These are phyloP conservation scores for Aplocera efformata DNA, from an alignment of 2,888 invertebrate genomes.

Conservation along the genomic window DNA sequence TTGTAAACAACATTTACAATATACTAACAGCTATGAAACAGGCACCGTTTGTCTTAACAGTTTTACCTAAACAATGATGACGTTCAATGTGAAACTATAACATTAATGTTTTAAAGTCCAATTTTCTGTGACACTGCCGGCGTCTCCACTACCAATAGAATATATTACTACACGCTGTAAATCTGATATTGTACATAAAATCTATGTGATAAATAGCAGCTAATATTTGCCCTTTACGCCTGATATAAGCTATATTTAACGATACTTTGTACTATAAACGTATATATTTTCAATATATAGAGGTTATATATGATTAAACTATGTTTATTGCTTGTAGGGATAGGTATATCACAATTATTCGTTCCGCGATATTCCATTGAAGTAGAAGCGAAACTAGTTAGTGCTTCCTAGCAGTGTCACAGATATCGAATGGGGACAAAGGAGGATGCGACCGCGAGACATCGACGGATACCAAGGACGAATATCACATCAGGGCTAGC, in stretches of 20 bases:
- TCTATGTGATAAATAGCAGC: slow-evolving; percentile 11
- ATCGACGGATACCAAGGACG: slow-evolving; percentile 10
- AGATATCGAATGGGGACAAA: slow-evolving; percentile 11
- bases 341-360: slow-evolving; percentile 15
- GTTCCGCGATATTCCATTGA: slow-evolving; percentile 11
- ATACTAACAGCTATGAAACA: too few relatives aligned
- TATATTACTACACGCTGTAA: slow-evolving; percentile 7
- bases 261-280: slow-evolving; percentile 22
- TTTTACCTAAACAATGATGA: slow-evolving; percentile 14
- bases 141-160: background rate
- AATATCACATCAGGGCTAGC: background rate
- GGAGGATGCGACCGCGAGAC: background rate
- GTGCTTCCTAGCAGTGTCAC: slow-evolving; percentile 16
- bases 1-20: too few relatives aligned
- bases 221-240: slow-evolving; percentile 13
- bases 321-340: slow-evolving; percentile 15
- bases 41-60: slow-evolving; percentile 8
- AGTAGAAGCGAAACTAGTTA: background rate
- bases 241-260: slow-evolving; percentile 14
- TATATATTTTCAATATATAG: slow-evolving; percentile 12
- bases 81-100: slow-evolving; percentile 15
- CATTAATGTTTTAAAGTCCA: slow-evolving; percentile 9
- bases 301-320: slow-evolving; percentile 9
- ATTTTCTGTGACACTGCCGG: slow-evolving; percentile 20
- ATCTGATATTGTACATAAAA: slow-evolving; percentile 13